Percentiles rank a stretch among this genome's conserved stretches.
Conservation (phyloP, 2,888 invertebrate species). For the Gymnoscelis rufifasciata region DNA sequence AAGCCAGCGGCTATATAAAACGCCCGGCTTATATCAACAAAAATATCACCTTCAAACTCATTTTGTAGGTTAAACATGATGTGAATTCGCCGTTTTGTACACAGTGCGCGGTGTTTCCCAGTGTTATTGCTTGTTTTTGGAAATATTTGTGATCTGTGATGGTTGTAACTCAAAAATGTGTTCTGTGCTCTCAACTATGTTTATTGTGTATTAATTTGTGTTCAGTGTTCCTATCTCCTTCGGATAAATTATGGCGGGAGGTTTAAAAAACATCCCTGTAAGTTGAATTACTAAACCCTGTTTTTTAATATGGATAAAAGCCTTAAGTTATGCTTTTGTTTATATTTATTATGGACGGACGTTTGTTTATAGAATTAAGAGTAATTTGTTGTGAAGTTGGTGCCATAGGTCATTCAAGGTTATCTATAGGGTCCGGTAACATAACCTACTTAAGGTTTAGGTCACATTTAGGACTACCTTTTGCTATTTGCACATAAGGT, state of each 20-base stretch:
- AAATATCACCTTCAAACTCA: conserved; percentile 78
- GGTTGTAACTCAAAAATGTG: background rate
- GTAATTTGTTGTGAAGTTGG: conserved; percentile 15
- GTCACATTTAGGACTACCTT: conserved; percentile 71
- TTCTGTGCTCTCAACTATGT: conserved; percentile 19
- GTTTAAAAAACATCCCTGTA: conserved; percentile 45
- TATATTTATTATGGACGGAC: conserved; percentile 11
- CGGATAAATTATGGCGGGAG: conserved; percentile 48
- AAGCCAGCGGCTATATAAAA: conserved; percentile 29
- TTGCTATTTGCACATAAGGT: conserved; percentile 30
- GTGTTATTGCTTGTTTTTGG: conserved; percentile 36
- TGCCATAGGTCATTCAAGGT: conserved; percentile 75
- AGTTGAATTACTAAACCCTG: conserved; percentile 31
- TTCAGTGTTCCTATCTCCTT: conserved; percentile 29
- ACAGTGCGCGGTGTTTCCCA: conserved; percentile 54
- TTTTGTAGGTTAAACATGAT: conserved; percentile 78
- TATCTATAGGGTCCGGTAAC: conserved; percentile 63
- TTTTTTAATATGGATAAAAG: background rate
- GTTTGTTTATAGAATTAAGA: conserved; percentile 7
- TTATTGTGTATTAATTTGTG: conserved; percentile 26
- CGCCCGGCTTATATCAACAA: conserved; percentile 71
- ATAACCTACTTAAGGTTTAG: conserved; percentile 58
- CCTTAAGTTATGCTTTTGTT: background rate
- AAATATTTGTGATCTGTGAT: conserved; percentile 43
- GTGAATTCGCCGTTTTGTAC: conserved; percentile 69